Base-by-base conservation (phyloP, 1,140 invertebrate genomes). In the Nebria ingens region DNA sequence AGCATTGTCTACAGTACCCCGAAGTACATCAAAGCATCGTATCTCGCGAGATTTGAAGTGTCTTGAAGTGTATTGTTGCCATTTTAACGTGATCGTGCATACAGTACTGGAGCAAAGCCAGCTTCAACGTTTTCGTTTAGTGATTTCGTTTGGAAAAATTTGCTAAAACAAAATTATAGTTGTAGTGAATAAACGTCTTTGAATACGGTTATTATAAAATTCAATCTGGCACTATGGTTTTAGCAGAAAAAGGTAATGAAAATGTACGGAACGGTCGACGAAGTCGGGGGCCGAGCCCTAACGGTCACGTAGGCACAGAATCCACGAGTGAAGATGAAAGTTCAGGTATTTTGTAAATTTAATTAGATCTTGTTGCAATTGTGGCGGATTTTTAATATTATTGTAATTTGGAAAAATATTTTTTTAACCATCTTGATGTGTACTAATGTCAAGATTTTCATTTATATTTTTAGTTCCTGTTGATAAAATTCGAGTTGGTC, bases 401-500 rank as follows among this genome's bases (percentile, higher is more conserved):
- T 29, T 51, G 23, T 22, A n/a, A 20, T 40, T 40, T 21, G 6
- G 51, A 22, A 19, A 15, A 34, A 2, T 25, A 59, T 68, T 71
- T 72, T 70, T 55, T 51, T 17, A 55, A 52, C 71, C 72, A 34
- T 34, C 6, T 34, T 34, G 25, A 34, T 34, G 25, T 9, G 63
- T 68, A 68, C 66, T 65, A 29, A 61, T 57, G 55, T 49, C 64
- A 66, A 70, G 68, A n/a, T 68, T 65, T 70, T 68, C 64, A 56
- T 59, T 66, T 67, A 67, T 68, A 63, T 69, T 68, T 73, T 73
- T 67, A 79, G 83, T 83, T 76, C 77, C 82, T 84, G 87, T 85
- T 61, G 89, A 89, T 74, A 94, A 94, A 73, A 97, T 97, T 68
- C 80, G 93, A 64, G 91, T 97, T 64, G 94, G 93, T 22, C 78